Evolutionary conservation across 2,888 invertebrate genomes (phyloP).

Genomic region (Exephanes ischioxanthus): DNA sequence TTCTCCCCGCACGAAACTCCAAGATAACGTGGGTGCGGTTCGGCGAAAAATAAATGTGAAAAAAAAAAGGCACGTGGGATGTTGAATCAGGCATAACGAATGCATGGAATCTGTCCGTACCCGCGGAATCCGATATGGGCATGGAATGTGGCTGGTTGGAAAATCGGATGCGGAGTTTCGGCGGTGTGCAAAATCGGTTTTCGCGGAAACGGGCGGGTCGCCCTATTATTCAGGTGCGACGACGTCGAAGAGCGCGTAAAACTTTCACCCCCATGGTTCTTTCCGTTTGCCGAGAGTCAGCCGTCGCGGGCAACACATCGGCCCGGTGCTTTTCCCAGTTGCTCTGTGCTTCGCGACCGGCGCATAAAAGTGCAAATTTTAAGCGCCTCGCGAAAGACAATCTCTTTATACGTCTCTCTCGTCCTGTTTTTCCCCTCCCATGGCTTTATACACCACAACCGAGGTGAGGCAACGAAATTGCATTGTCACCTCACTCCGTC

Average conservation of each 20-base stretch:
- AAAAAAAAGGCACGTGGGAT: neutral
- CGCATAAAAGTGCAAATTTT: conserved; percentile 80
- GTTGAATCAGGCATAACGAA: neutral
- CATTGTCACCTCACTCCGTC: conserved; percentile 75
- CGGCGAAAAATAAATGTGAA: neutral
- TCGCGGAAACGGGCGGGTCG: neutral
- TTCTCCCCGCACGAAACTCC: neutral
- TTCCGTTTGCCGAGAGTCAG: conserved; percentile 19
- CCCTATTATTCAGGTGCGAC: conserved; percentile 20
- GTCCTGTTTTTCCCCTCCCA: conserved; percentile 54
- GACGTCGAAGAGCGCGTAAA: conserved; percentile 48
- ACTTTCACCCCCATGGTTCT: conserved; percentile 27
- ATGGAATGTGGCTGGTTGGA: conserved; percentile 2
- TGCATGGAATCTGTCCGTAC: conserved; percentile 5
- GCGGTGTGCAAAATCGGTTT: neutral
- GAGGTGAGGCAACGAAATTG: conserved; percentile 75
- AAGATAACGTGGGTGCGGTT: no score
- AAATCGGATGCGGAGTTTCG: conserved; percentile 1
- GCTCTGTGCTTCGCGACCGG: conserved; percentile 42
- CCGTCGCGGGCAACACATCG: conserved; percentile 18
- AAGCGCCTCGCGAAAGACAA: conserved; percentile 77
- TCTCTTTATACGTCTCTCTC: conserved; percentile 75
- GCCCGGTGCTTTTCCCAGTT: conserved; percentile 8
- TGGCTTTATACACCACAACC: conserved; percentile 58
- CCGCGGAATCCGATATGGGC: neutral